Conservation (phyloP, 2,888 invertebrate genomes). For the Nomada lathburiana region DNA sequence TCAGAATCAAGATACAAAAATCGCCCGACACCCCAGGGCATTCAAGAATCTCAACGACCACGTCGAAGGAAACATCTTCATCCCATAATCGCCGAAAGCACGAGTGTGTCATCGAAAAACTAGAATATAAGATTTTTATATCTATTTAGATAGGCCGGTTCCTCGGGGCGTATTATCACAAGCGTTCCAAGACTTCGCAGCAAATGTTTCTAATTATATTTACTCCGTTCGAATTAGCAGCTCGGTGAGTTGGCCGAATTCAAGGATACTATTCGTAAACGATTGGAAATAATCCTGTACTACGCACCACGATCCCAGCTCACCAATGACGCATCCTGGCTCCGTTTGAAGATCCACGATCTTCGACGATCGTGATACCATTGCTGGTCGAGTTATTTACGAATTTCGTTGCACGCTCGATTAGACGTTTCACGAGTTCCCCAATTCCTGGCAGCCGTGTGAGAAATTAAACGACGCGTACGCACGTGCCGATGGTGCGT, state of each 20-base stretch:
- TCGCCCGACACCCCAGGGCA: too few species aligned
- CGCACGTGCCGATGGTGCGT: neutral
- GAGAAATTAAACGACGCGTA: conserved; percentile 29
- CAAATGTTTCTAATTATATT: conserved; percentile 49
- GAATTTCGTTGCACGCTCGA: neutral
- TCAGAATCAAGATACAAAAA: too few species aligned
- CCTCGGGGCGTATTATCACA: too few species aligned
- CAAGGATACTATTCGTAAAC: conserved; percentile 51
- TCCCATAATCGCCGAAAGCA: neutral
- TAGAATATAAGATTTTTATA: too few species aligned
- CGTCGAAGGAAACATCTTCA: too few species aligned
- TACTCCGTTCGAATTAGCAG: conserved; percentile 44
- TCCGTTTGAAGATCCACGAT: neutral
- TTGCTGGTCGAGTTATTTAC: neutral
- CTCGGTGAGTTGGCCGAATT: conserved; percentile 43
- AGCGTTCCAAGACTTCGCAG: conserved; percentile 2
- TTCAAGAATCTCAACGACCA: too few species aligned
- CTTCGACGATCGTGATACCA: neutral
- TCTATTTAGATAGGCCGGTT: neutral
- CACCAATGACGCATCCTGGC: conserved; percentile 1
- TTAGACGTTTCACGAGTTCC: neutral
- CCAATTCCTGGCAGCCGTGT: conserved; percentile 52
- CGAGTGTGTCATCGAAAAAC: neutral
- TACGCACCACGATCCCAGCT: conserved; percentile 12
- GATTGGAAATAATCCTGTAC: conserved; percentile 40